Evolutionary conservation across 2,888 invertebrate species (phyloP).

Genomic region (Sarcophaga subvicina): DNA sequence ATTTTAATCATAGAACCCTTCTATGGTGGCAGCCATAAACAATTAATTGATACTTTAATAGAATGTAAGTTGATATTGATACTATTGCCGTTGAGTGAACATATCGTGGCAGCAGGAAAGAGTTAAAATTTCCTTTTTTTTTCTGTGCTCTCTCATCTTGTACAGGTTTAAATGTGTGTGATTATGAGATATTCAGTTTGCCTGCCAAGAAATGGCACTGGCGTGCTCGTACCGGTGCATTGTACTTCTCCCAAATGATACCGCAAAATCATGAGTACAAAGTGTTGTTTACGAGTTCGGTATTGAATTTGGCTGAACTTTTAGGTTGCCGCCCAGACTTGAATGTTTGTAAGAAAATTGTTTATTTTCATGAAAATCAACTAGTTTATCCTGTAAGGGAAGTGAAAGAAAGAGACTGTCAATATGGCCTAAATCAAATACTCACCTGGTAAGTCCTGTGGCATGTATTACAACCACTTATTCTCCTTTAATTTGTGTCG

Average conservation of each 20-base stretch:
- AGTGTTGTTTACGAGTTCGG: conserved; percentile 86
- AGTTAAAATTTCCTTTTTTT: conserved; percentile 1
- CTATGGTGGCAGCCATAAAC: conserved; percentile 88
- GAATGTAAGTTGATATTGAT: conserved; percentile 76
- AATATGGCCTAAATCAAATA: conserved; percentile 90
- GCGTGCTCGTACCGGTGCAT: conserved; percentile 87
- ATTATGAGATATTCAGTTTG: conserved; percentile 83
- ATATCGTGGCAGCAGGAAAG: not conserved
- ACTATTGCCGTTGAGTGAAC: not conserved
- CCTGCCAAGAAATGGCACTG: conserved; percentile 91
- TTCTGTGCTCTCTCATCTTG: not conserved
- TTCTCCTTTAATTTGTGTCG: not conserved
- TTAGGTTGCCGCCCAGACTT: conserved; percentile 87
- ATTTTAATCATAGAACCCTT: conserved; percentile 87
- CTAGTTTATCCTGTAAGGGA: conserved; percentile 87
- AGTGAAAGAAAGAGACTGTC: conserved; percentile 87
- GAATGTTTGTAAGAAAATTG: conserved; percentile 84
- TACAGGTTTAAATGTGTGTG: conserved; percentile 77
- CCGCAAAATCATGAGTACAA: conserved; percentile 83
- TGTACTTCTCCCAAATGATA: conserved; percentile 85
- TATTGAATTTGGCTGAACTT: conserved; percentile 87
- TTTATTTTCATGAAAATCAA: conserved; percentile 92
- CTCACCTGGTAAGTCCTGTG: conserved; percentile 84
- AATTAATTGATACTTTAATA: conserved; percentile 84
- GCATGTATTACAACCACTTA: not conserved